phyloP scores from a whole-genome alignment of 2,888 invertebrate species.

The Ctena decussata region DNA sequence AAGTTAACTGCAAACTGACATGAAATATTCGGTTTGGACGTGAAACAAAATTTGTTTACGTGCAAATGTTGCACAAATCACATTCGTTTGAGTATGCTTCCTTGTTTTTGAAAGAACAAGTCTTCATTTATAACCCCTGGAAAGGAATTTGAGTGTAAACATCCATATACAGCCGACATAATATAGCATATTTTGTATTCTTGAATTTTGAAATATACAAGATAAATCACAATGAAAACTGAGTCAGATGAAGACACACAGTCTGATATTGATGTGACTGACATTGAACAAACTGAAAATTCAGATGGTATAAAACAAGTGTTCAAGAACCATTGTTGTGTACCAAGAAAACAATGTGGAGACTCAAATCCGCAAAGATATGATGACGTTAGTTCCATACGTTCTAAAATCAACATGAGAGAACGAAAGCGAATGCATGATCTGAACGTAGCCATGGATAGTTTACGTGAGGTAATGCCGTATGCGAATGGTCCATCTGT shows the following conservation, averaged over 20 bases:
- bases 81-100: too few relatives aligned
- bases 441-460: conserved; percentile 85
- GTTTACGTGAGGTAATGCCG: conserved; percentile 82
- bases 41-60: neutral
- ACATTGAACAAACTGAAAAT: neutral
- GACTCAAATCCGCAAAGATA: conserved; percentile 89
- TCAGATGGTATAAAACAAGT: neutral
- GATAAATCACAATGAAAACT: neutral
- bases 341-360: conserved; percentile 35
- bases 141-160: too few relatives aligned
- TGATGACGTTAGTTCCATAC: conserved; percentile 50
- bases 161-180: too few relatives aligned
- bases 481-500: conserved; percentile 79
- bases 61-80: neutral
- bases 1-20: neutral
- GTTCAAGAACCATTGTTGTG: neutral
- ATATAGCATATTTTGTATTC: too few relatives aligned
- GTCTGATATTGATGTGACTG: neutral
- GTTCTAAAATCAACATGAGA: conserved; percentile 84
- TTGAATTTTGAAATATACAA: too few relatives aligned
- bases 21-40: neutral
- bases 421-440: conserved; percentile 87
- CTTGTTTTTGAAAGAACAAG: too few relatives aligned
- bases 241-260: neutral
- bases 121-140: too few relatives aligned